Evolutionary conservation across 2,888 invertebrate species (phyloP), one percentile per base, ranked within the genome.

Genomic region (Callinectes sapidus): DNA sequence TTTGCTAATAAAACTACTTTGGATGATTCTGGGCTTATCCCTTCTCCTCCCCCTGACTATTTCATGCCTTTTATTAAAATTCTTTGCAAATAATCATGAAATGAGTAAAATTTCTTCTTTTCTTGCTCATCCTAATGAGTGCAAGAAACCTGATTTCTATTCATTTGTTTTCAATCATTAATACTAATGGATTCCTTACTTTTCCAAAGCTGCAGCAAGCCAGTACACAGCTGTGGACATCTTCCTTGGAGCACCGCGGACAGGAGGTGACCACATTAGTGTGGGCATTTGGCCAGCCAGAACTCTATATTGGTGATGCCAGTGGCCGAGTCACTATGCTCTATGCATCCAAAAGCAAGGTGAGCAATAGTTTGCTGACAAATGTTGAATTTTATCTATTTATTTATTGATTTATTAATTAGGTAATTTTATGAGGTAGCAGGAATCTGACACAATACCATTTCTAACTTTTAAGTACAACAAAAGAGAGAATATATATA

Each of bases 221-320:
- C 61, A 35, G 2, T 32, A 39, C 71, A 61, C 71, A 66, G n/a
- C 90, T 39, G 71, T 28, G 28, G 28, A 71, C 71, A n/a, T 71
- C 71, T 28, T 93, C 93, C 8, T 54, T 54, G n/a, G 92, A 93
- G 88, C 93, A 93, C 42, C 90, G 92, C 55, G 93, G 93, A n/a
- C 55, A 90, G 3, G 66, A 23, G 23, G 93, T 93, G 10, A 87
- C 93, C 39, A 81, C 93, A 28, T 10, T 93, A 3, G 81, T 88
- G 13, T 93, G 93, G 93, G 87, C 92, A 39, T 81, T 35, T 16
- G 42, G 48, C 61, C 61, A 35, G 32, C 48, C 66, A n/a, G 93
- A 93, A 55, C 77, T 93, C 23, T 93, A 92, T 55, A 93, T 93
- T 92, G 92, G 92, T n/a, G 93, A 93, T 39, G 88, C 81, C 77